Conservation (phyloP, 2,888 invertebrate species). For the Ditula angustiorana region DNA sequence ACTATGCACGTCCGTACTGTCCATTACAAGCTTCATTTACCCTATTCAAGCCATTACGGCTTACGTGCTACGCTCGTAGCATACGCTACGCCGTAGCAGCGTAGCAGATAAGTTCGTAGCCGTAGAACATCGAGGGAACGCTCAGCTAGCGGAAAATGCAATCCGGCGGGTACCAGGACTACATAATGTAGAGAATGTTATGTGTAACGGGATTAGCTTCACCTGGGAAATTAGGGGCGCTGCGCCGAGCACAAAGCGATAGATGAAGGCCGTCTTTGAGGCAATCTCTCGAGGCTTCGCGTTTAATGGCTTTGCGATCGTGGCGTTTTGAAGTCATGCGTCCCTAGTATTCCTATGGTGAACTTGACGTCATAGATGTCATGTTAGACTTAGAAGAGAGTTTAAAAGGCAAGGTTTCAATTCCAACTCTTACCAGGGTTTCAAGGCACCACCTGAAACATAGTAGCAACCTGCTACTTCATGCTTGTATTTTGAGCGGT, state of each 20-base stretch:
- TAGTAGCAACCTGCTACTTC: no score
- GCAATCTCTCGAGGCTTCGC: background rate
- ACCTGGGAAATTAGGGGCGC: conserved; percentile 34
- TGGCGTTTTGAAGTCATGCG: background rate
- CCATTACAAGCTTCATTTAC: conserved; percentile 27
- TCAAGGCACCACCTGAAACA: no score
- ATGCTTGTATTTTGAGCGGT: no score
- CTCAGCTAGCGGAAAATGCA: conserved; percentile 54
- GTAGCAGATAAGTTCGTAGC: conserved; percentile 43
- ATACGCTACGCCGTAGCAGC: conserved; percentile 41
- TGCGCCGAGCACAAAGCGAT: conserved; percentile 18
- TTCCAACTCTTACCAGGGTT: no score
- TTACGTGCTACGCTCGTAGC: conserved; percentile 29
- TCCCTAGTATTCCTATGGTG: background rate
- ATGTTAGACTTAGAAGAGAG: no score
- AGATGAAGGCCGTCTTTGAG: background rate
- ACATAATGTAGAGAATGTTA: conserved; percentile 34
- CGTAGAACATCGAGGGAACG: conserved; percentile 39
- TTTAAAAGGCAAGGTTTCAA: no score
- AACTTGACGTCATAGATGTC: no score
- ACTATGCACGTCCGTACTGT: conserved; percentile 5
- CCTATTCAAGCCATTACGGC: conserved; percentile 10
- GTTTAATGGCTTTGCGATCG: background rate
- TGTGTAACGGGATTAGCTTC: conserved; percentile 33
- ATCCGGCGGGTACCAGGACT: conserved; percentile 45